phyloP scores from a whole-genome alignment of 2,888 invertebrate species.

The Cryptosula pallasiana region DNA sequence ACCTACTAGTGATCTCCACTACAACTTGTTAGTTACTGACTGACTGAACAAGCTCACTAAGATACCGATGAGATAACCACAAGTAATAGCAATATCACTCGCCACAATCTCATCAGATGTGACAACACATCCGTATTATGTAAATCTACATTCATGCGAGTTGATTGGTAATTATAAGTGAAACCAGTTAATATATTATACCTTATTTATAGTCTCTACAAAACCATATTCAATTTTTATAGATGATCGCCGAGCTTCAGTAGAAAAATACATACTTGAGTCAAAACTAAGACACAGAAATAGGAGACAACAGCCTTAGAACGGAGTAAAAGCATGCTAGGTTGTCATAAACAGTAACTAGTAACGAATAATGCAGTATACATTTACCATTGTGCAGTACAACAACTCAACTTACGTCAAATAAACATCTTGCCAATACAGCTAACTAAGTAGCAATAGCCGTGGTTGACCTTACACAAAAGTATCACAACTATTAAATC shows the following conservation, averaged over 20 bases:
- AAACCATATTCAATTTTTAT: too few relatives aligned
- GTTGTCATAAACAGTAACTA: background rate
- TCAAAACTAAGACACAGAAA: too few relatives aligned
- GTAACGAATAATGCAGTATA: background rate
- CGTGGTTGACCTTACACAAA: conserved; percentile 10
- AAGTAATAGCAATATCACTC: background rate
- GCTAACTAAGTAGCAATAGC: background rate
- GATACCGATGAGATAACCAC: too few relatives aligned
- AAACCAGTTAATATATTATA: too few relatives aligned
- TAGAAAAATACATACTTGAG: too few relatives aligned
- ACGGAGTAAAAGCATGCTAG: background rate
- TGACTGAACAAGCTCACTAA: too few relatives aligned
- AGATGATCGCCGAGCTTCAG: too few relatives aligned
- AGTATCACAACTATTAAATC: conserved; percentile 24
- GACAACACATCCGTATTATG: background rate
- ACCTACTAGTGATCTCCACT: too few relatives aligned
- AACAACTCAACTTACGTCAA: background rate
- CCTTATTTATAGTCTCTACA: too few relatives aligned
- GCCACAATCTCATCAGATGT: background rate
- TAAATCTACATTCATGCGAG: background rate
- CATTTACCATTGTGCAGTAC: background rate
- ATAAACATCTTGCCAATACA: background rate
- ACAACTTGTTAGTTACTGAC: too few relatives aligned
- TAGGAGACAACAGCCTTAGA: background rate
- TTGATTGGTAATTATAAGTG: background rate